Evolutionary conservation across 2,888 invertebrate genomes (phyloP), one percentile per base, ranked within the genome.

Genomic region (Aphidius colemani): DNA sequence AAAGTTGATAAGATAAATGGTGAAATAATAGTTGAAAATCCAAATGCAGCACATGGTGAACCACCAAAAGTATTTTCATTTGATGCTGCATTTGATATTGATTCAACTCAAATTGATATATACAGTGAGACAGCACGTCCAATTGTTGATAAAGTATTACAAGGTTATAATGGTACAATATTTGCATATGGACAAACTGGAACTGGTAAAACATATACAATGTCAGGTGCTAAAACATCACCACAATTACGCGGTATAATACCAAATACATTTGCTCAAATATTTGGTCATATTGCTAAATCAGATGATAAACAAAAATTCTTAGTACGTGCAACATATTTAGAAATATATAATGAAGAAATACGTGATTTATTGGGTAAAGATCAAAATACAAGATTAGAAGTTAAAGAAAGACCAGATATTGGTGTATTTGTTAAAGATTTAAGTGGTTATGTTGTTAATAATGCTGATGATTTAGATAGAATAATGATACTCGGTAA

Each of bases 321-420:
- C 84, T 86, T 98, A 59, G 98, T 99, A 7, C 90, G 98, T 72
- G 98, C 98, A 6, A 97, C 98, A 0, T 99, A 98, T 82, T 86
- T 99, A 83, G 98, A 99, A 86, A 98, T 99, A 68, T 99, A 99
- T 84, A 99, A 99, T 82, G 99, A 99, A 83, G 98, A 99, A 83
- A 96, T 99, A 0, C 88, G 98, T 40, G 99, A 99, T 85, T 86
- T 99, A 51, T 85, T 99, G 6, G 92, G 92, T 7, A 94, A 94
- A 81, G 94, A 96, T 82, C 93, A 95, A 44, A 90, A 90, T 71
- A 89, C 88, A 74, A 90, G 91, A 74, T 85, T 97, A 10, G 96
- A 97, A 83, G 94, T 98, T 1, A 95, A 97, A 82, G 98, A 99
- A 83, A 85, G 97, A 6, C 93, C 96, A 0, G 98, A 98, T 77